A percentile compares a stretch with the other conserved stretches of the same genome.
Conservation (phyloP, 2,888 invertebrate species). For the Eutolmus rufibarbis region DNA sequence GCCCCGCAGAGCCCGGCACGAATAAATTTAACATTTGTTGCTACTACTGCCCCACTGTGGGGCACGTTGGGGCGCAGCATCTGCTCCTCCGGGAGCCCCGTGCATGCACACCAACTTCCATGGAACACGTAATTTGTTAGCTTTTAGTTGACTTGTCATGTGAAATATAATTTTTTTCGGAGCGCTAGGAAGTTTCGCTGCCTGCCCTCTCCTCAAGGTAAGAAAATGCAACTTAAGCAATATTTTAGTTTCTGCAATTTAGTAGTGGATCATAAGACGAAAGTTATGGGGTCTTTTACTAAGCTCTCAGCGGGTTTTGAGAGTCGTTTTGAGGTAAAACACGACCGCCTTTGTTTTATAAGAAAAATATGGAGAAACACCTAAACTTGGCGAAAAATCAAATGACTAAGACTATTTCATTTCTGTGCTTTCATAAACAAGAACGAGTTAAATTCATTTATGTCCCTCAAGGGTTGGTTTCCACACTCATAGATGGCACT, state of each 20-base stretch:
- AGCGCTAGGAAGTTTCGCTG: background rate
- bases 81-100: background rate
- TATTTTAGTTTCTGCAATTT: background rate
- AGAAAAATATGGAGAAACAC: background rate
- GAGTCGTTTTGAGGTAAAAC: background rate
- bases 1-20: background rate
- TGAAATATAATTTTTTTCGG: constrained; percentile 42
- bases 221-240: background rate
- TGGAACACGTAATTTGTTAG: constrained; percentile 38
- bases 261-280: background rate
- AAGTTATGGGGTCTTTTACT: background rate
- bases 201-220: background rate
- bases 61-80: background rate
- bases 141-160: constrained; percentile 44
- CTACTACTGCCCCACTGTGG: constrained; percentile 18
- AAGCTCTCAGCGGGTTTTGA: background rate
- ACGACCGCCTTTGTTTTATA: background rate
- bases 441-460: background rate
- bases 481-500: background rate
- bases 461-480: background rate
- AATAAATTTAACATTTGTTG: constrained; percentile 15
- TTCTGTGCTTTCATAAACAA: background rate
- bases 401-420: background rate
- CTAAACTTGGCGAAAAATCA: background rate
- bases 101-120: background rate